Conservation (phyloP, 1,140 invertebrate genomes). For the Drosophila santomea region DNA sequence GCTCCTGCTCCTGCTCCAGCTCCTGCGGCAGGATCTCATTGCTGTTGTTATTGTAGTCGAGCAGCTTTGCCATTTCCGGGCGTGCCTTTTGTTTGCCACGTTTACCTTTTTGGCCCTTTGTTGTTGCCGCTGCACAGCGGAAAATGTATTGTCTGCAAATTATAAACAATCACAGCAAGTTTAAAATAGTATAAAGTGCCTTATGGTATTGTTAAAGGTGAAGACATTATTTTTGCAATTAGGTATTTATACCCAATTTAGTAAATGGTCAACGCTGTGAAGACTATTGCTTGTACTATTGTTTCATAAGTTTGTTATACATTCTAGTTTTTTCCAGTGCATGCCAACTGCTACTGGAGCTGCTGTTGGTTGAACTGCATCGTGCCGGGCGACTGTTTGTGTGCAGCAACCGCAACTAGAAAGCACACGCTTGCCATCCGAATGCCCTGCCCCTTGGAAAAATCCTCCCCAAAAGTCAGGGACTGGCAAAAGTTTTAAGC, state of each 20-base stretch:
- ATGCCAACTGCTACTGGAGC: constrained; percentile 23
- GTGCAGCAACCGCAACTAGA: constrained; percentile 75
- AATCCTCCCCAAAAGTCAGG: constrained; percentile 1
- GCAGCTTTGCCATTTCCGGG: constrained; percentile 80
- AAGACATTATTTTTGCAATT: too few species aligned
- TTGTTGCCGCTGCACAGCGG: constrained; percentile 21
- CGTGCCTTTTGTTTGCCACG: constrained; percentile 77
- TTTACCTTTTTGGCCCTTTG: constrained; percentile 74
- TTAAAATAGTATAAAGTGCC: too few species aligned
- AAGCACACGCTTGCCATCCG: constrained; percentile 32
- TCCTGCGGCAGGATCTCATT: constrained; percentile 20
- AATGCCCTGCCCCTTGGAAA: neutral
- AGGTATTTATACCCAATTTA: too few species aligned
- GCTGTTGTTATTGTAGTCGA: constrained; percentile 65
- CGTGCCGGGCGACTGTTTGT: constrained; percentile 75
- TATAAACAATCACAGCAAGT: neutral
- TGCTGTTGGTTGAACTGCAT: constrained; percentile 71
- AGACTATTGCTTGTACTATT: too few species aligned
- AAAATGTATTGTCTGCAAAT: neutral
- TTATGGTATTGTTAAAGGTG: too few species aligned
- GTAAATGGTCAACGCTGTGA: too few species aligned
- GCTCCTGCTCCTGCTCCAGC: neutral
- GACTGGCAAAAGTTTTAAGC: constrained; percentile 71
- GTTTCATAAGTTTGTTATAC: neutral
- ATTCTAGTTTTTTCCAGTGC: neutral